Evolutionary conservation across 2,888 invertebrate species (phyloP), one percentile per base, ranked within the genome.

Genomic region (Auanema freiburgensis): DNA sequence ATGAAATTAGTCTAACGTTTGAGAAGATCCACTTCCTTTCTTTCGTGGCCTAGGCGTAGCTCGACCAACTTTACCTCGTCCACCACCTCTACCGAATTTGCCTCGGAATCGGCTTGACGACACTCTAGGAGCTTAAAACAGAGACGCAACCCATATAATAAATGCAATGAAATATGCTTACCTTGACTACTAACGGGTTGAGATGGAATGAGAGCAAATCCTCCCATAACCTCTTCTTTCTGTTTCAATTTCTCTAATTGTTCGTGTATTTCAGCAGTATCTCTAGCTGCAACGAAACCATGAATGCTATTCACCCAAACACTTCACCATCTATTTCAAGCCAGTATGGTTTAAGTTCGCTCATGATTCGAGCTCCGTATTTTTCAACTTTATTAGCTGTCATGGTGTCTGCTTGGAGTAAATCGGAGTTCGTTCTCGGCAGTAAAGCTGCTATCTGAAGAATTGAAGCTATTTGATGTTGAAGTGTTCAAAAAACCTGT

Each of bases 341-440:
- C 77, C 79, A 80, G 63, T 71, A 80, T 0, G 69, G 69, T 16
- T 66, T 63, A 42, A 81, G 60, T 10, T 65, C 59, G 14, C 69
- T 72, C 79, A 81, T 78, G 8, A 81, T 70, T 6, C 57, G 40
- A 11, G 41, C 65, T 6, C 81, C 80, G 57, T 77, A 79, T 54
- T 64, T 59, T 12, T 65, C 55, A 10, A 77, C 64, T 60, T 77
- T 78, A 2, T 62, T 61, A n/a, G 65, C 61, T 1, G 74, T 80
- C 79, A 80, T 79, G 1, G 77, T 72, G 57, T 79, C 79, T 16
- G 73, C 69, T 58, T 76, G 65, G n/a, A 83, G 71, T 10, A 83
- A 66, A 21, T 83, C 83, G 12, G 80, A 79, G 46, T 79, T 75
- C 6, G 82, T 83, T 21, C 83, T 69, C n/a, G 83, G 83, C 57